A percentile compares a stretch with the other conserved stretches of the same genome.
Conservation (phyloP, 2,113 vertebrate species). For the Colius striatus region DNA sequence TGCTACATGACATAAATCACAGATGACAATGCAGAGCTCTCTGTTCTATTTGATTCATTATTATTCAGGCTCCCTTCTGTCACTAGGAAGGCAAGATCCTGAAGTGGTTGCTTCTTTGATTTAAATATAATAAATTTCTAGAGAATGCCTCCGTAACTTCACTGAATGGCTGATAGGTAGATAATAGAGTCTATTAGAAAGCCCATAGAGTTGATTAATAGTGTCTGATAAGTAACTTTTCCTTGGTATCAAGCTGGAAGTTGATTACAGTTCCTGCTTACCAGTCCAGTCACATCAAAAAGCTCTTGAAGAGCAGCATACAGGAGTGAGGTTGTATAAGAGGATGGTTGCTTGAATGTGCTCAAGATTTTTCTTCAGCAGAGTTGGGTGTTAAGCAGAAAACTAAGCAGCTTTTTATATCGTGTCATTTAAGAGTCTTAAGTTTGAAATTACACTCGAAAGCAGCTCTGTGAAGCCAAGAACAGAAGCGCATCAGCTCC, state of each 20-base stretch:
- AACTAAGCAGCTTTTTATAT: background rate
- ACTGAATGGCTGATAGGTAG: constrained; percentile 35
- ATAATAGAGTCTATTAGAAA: constrained; percentile 42
- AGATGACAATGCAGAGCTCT: background rate
- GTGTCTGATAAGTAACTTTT: constrained; percentile 62
- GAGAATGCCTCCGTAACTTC: background rate
- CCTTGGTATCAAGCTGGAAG: constrained; percentile 41
- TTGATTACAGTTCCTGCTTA: constrained; percentile 63
- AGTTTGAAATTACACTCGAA: background rate
- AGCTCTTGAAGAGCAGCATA: constrained; percentile 34
- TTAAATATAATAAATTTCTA: constrained; percentile 17
- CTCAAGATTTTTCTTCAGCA: constrained; percentile 38
- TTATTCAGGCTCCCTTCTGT: background rate
- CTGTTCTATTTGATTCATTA: background rate
- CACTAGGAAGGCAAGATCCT: background rate
- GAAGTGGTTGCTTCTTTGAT: background rate
- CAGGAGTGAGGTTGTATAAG: constrained; percentile 12
- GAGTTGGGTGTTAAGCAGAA: constrained; percentile 8
- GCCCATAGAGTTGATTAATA: constrained; percentile 44
- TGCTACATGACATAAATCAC: background rate
- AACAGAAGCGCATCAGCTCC: background rate
- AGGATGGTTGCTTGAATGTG: background rate
- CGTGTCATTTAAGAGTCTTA: background rate
- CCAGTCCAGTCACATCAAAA: constrained; percentile 59
- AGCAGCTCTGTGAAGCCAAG: background rate